Base-by-base conservation (phyloP, 2,797 vertebrate genomes). In the Catharus ustulatus region DNA sequence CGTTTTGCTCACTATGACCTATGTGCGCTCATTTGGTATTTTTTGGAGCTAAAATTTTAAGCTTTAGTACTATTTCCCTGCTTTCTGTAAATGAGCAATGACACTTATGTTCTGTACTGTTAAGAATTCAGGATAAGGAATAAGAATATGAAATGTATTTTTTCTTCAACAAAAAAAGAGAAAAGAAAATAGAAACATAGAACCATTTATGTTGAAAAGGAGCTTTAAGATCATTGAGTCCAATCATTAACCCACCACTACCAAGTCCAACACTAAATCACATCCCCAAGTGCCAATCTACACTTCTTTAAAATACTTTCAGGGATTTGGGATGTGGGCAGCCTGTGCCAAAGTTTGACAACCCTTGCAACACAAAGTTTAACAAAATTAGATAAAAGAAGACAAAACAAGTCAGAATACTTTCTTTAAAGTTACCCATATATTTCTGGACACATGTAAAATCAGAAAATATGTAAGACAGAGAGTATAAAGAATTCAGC, bases 201-300 rank as follows among this genome's bases (percentile, higher is more conserved):
- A 61, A 42, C 54, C 0, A 15, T 34, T 67, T 48, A 40, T 34
- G 15, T 42, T 48, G 18, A 40, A 67, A 67, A 54, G 12, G 15
- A 42, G 4, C 12, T 32, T 61, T 48, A 42, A 74, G 21, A 36
- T 36, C 6, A 16, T 22, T 46, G 26, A 54, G 10, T 36, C 40
- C 13, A 42, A 34, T 17, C 11, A 20, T 67, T 54, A 42, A 61
- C 18, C 10, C 26, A 49, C 14, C 8, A 15, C 14, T 57, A 8
- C 19, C 1, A 5, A 51, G 14, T 18, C 4, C 38, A 40, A 2
- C 6, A 22, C 20, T 58, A 26, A 83, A 30, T 5, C 14, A 26
- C 0, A 0, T 45, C 38, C 24, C 14, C 43, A n/a, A 1, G 3
- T 22, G n/a, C 13, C n/a, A 16, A 34, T 51, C 14, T 30, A 22